A percentile compares a stretch with the other conserved stretches of the same genome.
Conservation (phyloP, 2,113 vertebrate genomes). For the Polyodon spathula region DNA sequence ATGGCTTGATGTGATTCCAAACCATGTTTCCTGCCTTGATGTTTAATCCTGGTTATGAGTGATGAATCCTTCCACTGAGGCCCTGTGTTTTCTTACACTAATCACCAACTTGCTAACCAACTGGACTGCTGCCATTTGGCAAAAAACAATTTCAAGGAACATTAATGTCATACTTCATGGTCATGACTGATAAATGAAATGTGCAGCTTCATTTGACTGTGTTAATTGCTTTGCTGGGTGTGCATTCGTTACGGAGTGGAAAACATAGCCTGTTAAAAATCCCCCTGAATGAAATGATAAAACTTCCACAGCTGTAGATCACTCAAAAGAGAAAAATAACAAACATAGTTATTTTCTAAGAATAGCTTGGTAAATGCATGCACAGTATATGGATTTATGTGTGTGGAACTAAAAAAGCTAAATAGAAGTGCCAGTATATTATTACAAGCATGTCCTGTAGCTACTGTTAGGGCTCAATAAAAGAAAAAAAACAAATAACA, state of each 20-base stretch:
- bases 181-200: conserved; percentile 16
- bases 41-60: conserved; percentile 28
- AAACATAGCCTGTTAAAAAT: too few species aligned
- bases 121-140: conserved; percentile 28
- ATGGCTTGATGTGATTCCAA: conserved; percentile 26
- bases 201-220: conserved; percentile 10
- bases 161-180: conserved; percentile 8
- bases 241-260: neutral
- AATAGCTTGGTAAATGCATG: too few species aligned
- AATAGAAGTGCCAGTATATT: too few species aligned
- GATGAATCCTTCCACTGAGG: conserved; percentile 16
- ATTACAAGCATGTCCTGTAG: too few species aligned
- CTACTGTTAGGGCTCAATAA: too few species aligned
- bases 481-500: too few species aligned
- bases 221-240: neutral
- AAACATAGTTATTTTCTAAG: too few species aligned
- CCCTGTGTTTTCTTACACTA: conserved; percentile 13
- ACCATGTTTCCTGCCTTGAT: conserved; percentile 24
- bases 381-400: too few species aligned
- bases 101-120: conserved; percentile 21
- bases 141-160: conserved; percentile 11
- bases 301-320: too few species aligned
- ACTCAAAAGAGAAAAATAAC: too few species aligned
- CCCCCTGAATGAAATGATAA: too few species aligned
- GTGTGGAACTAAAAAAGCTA: too few species aligned